Percentiles rank a stretch among this genome's conserved stretches.
phyloP scores from a whole-genome alignment of 2,797 vertebrate genomes.

The Salmo trutta region DNA sequence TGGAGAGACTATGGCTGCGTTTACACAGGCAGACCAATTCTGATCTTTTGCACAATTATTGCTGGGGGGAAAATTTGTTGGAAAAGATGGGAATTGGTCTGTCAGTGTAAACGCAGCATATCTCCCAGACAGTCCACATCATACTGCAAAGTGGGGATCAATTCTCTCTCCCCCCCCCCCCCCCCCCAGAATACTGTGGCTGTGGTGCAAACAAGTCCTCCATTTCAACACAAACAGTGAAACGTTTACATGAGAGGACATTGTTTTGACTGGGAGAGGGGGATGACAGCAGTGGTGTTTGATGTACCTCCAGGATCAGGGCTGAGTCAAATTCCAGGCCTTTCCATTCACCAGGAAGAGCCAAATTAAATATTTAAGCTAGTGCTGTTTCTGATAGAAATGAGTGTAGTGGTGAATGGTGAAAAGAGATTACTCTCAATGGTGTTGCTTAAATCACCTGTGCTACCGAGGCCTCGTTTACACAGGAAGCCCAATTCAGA shows the following conservation, averaged over 20 bases:
- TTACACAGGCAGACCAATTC: neutral
- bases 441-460: slow-evolving; percentile 20
- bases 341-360: slow-evolving; percentile 42
- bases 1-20: neutral
- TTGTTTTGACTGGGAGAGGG: slow-evolving; percentile 69
- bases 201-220: neutral
- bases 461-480: neutral
- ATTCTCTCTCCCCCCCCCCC: neutral
- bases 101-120: neutral
- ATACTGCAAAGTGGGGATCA: neutral
- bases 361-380: slow-evolving; percentile 71
- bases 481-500: too few relatives aligned
- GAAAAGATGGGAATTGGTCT: neutral
- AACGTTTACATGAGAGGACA: slow-evolving; percentile 55
- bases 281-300: slow-evolving; percentile 59
- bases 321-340: slow-evolving; percentile 54
- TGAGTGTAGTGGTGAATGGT: slow-evolving; percentile 31
- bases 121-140: neutral
- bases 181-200: neutral
- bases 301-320: slow-evolving; percentile 66
- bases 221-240: slow-evolving; percentile 60
- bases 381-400: slow-evolving; percentile 48
- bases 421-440: slow-evolving; percentile 14
- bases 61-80: neutral
- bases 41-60: neutral